Evolutionary conservation across 2,888 invertebrate species (phyloP), one percentile per base, ranked within the genome.

Genomic region (Dendrolimus pini): DNA sequence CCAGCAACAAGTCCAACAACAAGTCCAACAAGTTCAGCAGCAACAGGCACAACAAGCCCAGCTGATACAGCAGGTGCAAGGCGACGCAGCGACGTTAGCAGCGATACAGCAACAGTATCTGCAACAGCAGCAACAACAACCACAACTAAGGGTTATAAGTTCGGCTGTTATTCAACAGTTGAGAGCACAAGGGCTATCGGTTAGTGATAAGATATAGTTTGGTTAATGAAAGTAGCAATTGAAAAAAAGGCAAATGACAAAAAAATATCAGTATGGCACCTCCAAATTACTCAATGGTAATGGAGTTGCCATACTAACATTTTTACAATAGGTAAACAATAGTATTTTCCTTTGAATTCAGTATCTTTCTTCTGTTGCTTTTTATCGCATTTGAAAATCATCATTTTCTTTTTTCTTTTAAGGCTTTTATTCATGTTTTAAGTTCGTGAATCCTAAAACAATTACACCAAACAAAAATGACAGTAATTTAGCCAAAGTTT

Each of bases 101-200:
- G 89, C 89, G n/a, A 77, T 92, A 64, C 91, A 90, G 65, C 88
- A 89, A 68, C 89, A 89, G 63, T 87, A 91, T 55, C 58, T 89
- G 65, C 90, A 89, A 59, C 91, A 91, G 58, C 91, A 91, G 59
- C 91, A 91, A 61, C 91, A 89, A 55, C 92, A 92, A 60, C 92
- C 93, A 41, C 92, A 93, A 64, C 74, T 92, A 57, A 85, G 93
- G 68, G 92, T 93, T 63, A 92, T 93, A 64, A 93, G 93, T 78
- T 86, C 91, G 13, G 91, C 92, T 56, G 90, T 92, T 54, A 89
- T 93, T 54, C 93, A 92, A 60, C 93, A 93, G 73, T 83, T 93
- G 61, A 82, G 92, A 63, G 91, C 92, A 1, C 92, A 92, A 65
- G 92, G 92, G 10, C 76, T 92, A 60, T 82, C 89, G 53, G 91